Conservation (phyloP, 2,888 invertebrate species). For the Drosophila acutilabella region DNA sequence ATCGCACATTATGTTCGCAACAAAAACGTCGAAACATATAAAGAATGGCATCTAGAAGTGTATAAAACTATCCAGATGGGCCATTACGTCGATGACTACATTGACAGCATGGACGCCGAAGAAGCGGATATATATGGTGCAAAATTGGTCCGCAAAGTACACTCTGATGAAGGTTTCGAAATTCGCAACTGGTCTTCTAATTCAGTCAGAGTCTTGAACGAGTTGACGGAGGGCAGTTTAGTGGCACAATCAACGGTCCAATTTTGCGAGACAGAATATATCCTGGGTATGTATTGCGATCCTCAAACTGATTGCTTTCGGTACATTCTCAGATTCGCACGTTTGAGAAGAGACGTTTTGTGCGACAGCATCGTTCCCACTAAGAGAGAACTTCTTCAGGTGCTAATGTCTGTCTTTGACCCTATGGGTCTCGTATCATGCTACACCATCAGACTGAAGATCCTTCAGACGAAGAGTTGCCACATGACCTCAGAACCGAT, state of each 20-base stretch:
- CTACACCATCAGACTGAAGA: neutral
- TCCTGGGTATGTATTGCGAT: neutral
- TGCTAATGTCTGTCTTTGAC: neutral
- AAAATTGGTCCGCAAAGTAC: neutral
- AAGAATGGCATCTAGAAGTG: neutral
- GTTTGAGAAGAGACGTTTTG: neutral
- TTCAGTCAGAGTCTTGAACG: neutral
- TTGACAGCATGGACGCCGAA: conserved; percentile 1
- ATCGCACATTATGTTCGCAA: neutral
- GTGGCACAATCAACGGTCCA: neutral
- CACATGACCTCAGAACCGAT: neutral
- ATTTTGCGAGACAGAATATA: neutral
- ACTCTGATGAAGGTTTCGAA: neutral
- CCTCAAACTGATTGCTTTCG: neutral
- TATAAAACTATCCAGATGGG: neutral
- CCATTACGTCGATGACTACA: neutral
- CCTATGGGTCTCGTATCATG: neutral
- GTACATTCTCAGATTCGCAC: neutral
- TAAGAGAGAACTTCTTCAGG: neutral
- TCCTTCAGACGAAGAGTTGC: neutral
- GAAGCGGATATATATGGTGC: neutral
- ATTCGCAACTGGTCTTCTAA: neutral
- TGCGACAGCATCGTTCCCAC: neutral
- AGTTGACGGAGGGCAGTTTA: neutral
- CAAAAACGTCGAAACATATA: conserved; percentile 1